phyloP scores from a whole-genome alignment of 2,888 invertebrate species.

The Allophyes oxyacanthae region DNA sequence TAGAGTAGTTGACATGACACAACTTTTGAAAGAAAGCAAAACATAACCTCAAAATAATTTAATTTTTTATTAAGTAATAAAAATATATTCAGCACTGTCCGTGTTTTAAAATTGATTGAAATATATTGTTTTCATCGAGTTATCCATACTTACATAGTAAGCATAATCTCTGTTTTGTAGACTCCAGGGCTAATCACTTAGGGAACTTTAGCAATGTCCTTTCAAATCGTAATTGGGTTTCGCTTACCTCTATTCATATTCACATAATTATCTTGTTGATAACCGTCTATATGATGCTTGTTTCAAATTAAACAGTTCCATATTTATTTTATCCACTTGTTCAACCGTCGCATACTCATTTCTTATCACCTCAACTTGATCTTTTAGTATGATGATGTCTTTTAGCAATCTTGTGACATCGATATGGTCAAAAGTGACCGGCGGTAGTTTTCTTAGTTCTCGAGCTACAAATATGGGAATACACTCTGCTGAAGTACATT shows the following conservation, averaged over 20 bases:
- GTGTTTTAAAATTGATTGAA: too few species aligned
- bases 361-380: constrained; percentile 6
- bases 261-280: constrained; percentile 2
- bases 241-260: constrained; percentile 5
- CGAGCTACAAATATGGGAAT: constrained; percentile 2
- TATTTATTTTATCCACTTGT: constrained; percentile 4
- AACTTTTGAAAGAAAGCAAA: too few species aligned
- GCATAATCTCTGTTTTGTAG: too few species aligned
- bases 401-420: constrained; percentile 7
- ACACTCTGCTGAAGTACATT: neutral
- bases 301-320: constrained; percentile 7
- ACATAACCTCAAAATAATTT: too few species aligned
- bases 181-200: too few species aligned
- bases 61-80: too few species aligned
- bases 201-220: too few species aligned
- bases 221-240: constrained; percentile 3
- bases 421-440: constrained; percentile 6
- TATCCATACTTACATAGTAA: too few species aligned
- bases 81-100: too few species aligned
- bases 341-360: constrained; percentile 11
- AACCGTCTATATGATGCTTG: constrained; percentile 10
- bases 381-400: constrained; percentile 7
- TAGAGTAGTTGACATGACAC: too few species aligned
- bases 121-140: too few species aligned
- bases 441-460: constrained; percentile 1